Conservation (phyloP, 2,113 vertebrate genomes). For the Dinomys branickii region DNA sequence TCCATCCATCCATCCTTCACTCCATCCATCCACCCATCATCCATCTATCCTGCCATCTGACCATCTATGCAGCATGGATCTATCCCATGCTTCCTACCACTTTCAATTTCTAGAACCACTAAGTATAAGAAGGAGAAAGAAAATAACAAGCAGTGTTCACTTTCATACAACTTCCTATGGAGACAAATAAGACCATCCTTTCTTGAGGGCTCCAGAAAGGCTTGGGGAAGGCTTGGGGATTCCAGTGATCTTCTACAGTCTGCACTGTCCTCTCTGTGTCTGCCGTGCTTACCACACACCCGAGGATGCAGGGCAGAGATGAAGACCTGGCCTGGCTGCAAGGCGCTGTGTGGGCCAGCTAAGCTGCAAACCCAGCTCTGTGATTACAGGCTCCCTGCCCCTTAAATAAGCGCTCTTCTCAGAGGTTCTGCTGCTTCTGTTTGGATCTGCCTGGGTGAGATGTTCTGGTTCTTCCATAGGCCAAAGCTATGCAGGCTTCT, state of each 20-base stretch:
- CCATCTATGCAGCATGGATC: not conserved
- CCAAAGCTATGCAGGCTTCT: too few relatives aligned
- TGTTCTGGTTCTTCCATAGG: fast-evolving
- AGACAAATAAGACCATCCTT: not conserved
- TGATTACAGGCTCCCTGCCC: not conserved
- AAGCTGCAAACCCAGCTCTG: not conserved
- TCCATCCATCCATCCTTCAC: too few relatives aligned
- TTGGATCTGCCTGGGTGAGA: not conserved
- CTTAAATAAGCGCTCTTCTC: not conserved
- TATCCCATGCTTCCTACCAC: not conserved
- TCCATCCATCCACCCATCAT: not conserved
- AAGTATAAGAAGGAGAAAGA: not conserved
- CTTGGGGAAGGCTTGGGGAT: not conserved
- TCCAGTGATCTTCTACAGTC: fast-evolving
- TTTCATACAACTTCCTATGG: not conserved
- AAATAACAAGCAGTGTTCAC: not conserved
- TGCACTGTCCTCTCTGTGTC: too few relatives aligned
- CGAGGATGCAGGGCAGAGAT: not conserved
- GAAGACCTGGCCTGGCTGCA: not conserved
- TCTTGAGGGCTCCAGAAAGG: not conserved
- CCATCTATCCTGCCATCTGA: not conserved
- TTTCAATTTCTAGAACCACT: not conserved
- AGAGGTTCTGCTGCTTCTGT: fast-evolving
- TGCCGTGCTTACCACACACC: too few relatives aligned
- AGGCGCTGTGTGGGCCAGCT: not conserved